Base-by-base conservation (phyloP, 2,888 invertebrate species). In the Griposia aprilina region DNA sequence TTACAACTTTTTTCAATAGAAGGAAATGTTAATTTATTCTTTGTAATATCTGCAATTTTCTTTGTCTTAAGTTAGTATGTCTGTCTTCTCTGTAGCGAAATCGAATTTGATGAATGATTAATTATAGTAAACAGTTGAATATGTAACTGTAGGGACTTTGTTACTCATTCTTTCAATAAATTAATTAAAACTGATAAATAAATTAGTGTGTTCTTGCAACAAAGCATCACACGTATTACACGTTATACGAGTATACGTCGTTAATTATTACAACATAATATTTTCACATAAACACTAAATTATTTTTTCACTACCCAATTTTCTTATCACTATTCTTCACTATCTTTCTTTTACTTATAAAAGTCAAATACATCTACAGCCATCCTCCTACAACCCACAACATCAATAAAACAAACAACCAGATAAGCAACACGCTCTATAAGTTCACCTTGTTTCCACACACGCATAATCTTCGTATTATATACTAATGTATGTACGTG, bases 391-490 rank as follows among this genome's bases (percentile, higher is more conserved):
- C 4, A 23, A 15, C 17, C 6, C 17, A 36, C 17, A 78, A 72
- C 20, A 52, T 26, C 0, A 65, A 76, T 6, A 67, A 84, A 76
- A 65, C 74, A 74, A 77, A 70, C n/a, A 50, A 8, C 8, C 50
- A 48, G 69, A 80, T 36, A 52, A 26, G 10, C 73, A 86, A 75
- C 94, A 90, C 0, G 78, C 93, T 92, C 90, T 95, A 92, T 88
- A 90, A 59, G 72, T 91, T 94, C 94, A 94, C 94, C 95, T 94
- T 94, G 94, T 94, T 92, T 90, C 86, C 87, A 91, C 89, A 88
- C 90, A 89, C 89, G 78, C 88, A 80, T 88, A 86, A 87, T 88
- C 81, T 87, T 66, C 70, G 60, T 68, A 76, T 85, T 70, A 78
- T 82, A 79, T 76, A 78, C 84, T 81, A 83, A 79, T 52, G 48